Base-by-base conservation (phyloP, 2,888 invertebrate genomes). In the Nomada hirtipes region DNA sequence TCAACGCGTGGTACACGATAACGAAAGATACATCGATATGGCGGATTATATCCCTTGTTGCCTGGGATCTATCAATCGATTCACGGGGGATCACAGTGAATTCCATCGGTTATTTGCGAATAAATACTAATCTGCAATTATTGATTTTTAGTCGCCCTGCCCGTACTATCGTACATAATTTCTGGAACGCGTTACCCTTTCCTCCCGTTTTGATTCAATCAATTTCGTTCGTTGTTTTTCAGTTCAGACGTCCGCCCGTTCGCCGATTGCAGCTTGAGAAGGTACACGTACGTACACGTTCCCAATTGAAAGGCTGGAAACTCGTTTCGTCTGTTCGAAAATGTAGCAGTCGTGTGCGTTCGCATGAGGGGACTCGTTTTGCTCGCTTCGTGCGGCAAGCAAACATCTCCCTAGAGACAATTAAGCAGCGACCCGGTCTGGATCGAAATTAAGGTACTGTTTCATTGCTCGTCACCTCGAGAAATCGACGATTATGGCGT, bases 401-500 rank as follows among this genome's bases (percentile, higher is more conserved):
- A 20, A 53, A 61, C 44, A 69, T 55, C 36, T 53, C n/a, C 44
- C 44, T 29, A 18, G 23, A 20, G 42, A 60, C 68, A 75, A 75
- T 68, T 75, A 61, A 55, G 20, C 13, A 2, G 13, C 15, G 23
- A 50, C 26, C 11, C 9, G 29, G 4, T 13, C 23, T 11, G 52
- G n/a, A n/a, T 60, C 44, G 52, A 47, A 60, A 69, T 79, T 64
- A 60, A 59, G 26, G n/a, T 23, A 74, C 26, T 53, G 59, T 60
- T 70, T 65, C 44, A 64, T 69, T 53, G 59, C 59, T 71, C 55
- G 67, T 55, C 75, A 70, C 57, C 20, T 73, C 13, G 61, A 59
- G 76, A 72, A 80, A 76, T 84, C 83, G 80, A 80, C 74, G 63
- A 83, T 78, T 65, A 63, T 77, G 61, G 57, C 18, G 72, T 20